A percentile compares a stretch with the other conserved stretches of the same genome.
These are phyloP conservation scores for Apteryx owenii DNA, from an alignment of 2,113 vertebrate genomes.

Conservation along the genomic window DNA sequence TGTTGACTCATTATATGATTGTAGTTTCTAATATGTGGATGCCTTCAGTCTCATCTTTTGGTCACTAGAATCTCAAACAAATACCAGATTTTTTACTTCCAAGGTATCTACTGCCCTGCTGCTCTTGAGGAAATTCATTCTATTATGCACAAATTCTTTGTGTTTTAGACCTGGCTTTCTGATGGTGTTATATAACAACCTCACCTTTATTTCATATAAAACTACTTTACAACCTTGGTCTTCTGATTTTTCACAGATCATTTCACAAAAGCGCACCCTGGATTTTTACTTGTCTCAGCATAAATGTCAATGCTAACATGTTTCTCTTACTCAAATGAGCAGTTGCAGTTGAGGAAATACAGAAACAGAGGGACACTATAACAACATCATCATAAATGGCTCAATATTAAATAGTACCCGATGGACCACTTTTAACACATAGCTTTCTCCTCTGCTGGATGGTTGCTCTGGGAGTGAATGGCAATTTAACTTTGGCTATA, in stretches of 20 bases:
- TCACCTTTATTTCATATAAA: background rate
- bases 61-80: background rate
- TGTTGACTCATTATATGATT: background rate
- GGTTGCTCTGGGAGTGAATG: background rate
- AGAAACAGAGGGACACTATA: background rate
- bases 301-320: background rate
- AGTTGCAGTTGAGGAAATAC: background rate
- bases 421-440: background rate
- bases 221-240: background rate
- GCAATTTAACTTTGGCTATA: background rate
- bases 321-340: background rate
- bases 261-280: background rate
- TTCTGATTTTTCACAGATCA: background rate
- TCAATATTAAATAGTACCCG: background rate
- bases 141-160: background rate
- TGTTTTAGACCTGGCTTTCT: background rate
- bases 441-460: background rate
- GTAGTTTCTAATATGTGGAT: background rate
- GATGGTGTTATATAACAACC: background rate
- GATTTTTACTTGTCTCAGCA: constrained; percentile 24
- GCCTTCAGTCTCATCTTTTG: background rate
- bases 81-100: background rate
- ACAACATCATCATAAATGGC: background rate
- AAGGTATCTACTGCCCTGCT: background rate
- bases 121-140: background rate